Evolutionary conservation across 2,113 vertebrate genomes (phyloP).

Genomic region (Macaca nemestrina): DNA sequence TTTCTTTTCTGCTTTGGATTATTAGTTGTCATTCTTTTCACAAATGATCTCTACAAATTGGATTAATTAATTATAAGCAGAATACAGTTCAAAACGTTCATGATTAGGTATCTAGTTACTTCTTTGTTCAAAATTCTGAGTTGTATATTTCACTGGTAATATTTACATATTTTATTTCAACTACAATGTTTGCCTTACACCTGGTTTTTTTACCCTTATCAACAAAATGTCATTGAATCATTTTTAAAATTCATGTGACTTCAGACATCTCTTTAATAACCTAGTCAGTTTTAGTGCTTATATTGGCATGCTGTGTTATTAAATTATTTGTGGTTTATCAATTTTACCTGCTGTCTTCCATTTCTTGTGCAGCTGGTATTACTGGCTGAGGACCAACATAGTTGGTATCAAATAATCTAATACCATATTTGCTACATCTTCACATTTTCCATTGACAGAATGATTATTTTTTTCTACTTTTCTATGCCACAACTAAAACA

Average conservation of each 20-base stretch:
- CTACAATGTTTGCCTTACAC: background rate
- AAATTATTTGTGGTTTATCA: background rate
- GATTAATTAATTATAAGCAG: background rate
- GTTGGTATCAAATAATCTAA: background rate
- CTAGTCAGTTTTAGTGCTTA: background rate
- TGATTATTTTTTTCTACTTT: background rate
- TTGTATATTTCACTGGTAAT: background rate
- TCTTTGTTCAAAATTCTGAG: background rate
- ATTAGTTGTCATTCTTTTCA: background rate
- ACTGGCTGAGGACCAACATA: background rate
- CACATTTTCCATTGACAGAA: background rate
- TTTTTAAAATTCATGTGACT: background rate
- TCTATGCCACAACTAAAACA: background rate
- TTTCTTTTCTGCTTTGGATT: background rate
- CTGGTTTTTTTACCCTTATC: background rate
- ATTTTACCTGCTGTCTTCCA: background rate
- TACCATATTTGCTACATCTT: background rate
- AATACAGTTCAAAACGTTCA: background rate
- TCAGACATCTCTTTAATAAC: background rate
- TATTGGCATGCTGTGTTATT: background rate
- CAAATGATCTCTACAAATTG: background rate
- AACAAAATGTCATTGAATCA: background rate
- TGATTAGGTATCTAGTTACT: background rate
- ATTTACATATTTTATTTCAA: background rate
- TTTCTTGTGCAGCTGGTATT: background rate